Conservation (phyloP, 2,113 vertebrate genomes). For the Nesoenas mayeri region DNA sequence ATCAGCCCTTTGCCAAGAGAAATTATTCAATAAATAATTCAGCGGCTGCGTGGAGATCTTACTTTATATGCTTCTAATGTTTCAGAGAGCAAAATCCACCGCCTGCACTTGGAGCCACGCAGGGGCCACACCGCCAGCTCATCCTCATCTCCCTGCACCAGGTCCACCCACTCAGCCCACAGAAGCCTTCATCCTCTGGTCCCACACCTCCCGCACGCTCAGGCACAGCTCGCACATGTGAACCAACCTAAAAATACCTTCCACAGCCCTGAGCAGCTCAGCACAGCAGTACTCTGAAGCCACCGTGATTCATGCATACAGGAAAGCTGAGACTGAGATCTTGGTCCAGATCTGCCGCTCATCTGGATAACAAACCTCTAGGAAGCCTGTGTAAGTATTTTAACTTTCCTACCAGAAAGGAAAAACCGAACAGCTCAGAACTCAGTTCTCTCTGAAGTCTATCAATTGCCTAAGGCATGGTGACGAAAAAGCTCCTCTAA, state of each 20-base stretch:
- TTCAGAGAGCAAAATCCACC: not conserved
- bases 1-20: not conserved
- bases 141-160: rapidly evolving
- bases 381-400: not conserved
- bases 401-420: not conserved
- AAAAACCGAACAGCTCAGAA: not conserved
- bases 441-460: not conserved
- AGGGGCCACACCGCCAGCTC: rapidly evolving
- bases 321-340: not conserved
- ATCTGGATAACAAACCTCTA: not conserved
- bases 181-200: not conserved
- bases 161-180: not conserved
- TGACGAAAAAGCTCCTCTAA: not conserved
- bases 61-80: not conserved
- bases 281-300: not conserved
- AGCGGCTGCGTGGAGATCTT: not conserved
- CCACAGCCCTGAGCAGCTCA: rapidly evolving
- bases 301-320: rapidly evolving
- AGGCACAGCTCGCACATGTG: not conserved
- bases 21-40: conserved; percentile 43
- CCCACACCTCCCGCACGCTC: not conserved
- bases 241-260: not conserved
- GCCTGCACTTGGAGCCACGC: not conserved
- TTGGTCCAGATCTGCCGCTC: not conserved
- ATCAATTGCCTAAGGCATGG: not conserved